Base-by-base conservation (phyloP, 2,113 vertebrate genomes). In the Pandion haliaetus region DNA sequence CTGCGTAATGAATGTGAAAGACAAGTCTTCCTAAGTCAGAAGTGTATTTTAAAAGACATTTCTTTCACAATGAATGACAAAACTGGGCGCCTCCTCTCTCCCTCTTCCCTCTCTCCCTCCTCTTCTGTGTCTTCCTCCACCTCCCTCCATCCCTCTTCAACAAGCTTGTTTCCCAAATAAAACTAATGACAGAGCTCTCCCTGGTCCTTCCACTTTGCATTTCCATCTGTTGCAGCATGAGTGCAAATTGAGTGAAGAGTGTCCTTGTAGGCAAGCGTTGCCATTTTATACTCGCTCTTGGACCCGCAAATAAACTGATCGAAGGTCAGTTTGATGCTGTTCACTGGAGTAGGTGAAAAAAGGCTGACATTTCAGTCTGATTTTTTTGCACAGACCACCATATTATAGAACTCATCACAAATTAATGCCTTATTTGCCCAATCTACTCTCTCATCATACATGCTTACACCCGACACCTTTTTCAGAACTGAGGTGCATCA, bases 1-100 rank as follows among this genome's bases (percentile, higher is more conserved):
- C 87, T 97, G 94, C 18, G 31, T 88, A 97, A 96, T 90, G 90
- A 94, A 95, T 86, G 95, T 77, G 90, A 97, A 96, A 97, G 87
- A 94, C 90, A 97, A 87, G 70, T 54, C 63, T 95, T 96, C 36
- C 93, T 67, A 70, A 91, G 78, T 77, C 88, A 72, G 80, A 77
- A 77, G 80, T 57, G 78, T 71, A 71, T 87, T 95, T 96, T 83
- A 89, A 91, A 82, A 86, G 29, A 92, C 47, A 91, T 97, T 95
- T 93, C 77, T 21, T 17, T 91, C 74, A 79, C 74, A 89, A 74
- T 47, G 54, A 86, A 63, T 4, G 16, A 69, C 67, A 93, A 87
- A 85, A 89, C 1, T 9, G 42, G 55, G 44, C 44, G 28, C 31
- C 82, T 81, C 4, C 3, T 63, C 23, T 83, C 45, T 71, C 62